Base-by-base conservation (phyloP, 2,797 vertebrate genomes). In the Cyprinodon diabolis region DNA sequence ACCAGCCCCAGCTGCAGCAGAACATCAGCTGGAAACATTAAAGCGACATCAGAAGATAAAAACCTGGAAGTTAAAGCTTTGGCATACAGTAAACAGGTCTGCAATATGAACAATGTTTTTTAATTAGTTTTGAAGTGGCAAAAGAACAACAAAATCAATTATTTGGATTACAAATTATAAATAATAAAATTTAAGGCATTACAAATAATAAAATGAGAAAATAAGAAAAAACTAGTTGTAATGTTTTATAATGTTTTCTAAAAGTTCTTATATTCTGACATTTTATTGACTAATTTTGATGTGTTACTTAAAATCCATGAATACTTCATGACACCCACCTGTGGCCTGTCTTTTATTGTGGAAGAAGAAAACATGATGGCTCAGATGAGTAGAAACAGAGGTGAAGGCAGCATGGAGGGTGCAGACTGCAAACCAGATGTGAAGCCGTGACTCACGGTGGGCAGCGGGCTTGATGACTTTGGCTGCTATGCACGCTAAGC, bases 341-440 rank as follows among this genome's bases (percentile, higher is more conserved):
- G 37, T 14, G 57, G 19, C 40, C 0, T 23, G 0, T 21, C 43
- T 67, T 6, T 56, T 21, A 75, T 40, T 25, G 23, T 10, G 35
- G 57, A 68, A 69, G 66, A 71, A 47, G 51, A 54, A 75, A 76
- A 48, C 6, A 72, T 63, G 71, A 48, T 65, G 68, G 76, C 63
- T 7, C 57, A 69, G 79, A 76, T 75, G 71, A 81, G 77, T 74
- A 82, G 76, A 71, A 55, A 76, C 60, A 56, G 83, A 80, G 80
- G 79, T 77, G 67, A 87, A 79, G 72, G 66, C 74, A 71, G 75
- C 71, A 79, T 68, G 47, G 75, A 84, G 85, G 77, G 72, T 66
- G 62, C 89, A 86, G 89, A 89, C 84, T 88, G 87, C 72, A 80
- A 87, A 87, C 88, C 92, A 94, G 93, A 93, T 93, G 93, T 91